Base-by-base conservation (phyloP, 2,888 invertebrate species). In the Lithosia quadra region DNA sequence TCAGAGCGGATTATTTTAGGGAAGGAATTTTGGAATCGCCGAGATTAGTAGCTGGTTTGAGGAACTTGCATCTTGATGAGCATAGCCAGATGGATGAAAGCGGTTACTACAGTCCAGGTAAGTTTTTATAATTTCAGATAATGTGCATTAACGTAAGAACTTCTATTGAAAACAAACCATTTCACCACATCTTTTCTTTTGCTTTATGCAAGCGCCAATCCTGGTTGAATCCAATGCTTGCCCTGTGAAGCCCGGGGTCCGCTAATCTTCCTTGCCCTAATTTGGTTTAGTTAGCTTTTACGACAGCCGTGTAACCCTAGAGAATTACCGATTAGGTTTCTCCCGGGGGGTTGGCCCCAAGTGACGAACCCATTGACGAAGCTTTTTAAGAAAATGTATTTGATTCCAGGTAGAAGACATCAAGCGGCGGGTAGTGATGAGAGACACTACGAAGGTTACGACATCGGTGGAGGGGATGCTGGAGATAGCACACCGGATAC, bases 41-140 rank as follows among this genome's bases (percentile, higher is more conserved):
- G 0, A 92, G 89, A 68, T 70, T 94, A 66, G 93, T 93, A 7
- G 91, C 92, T 13, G 93, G 94, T 1, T 71, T 95, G 68, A 90
- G 94, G 81, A 93, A 93, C 63, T 67, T 95, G 59, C 94, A 94
- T 81, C 80, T 95, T 78, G 95, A 95, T 78, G 95, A 95, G 56
- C 90, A 88, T 60, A 94, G 92, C 72, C 94, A 94, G 82, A 95
- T 95, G 95, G 95, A 95, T 74, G 95, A 95, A 77, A 95, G 95
- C 73, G 95, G 95, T 33, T 95, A 95, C 77, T 95, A 95, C 61
- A 95, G 95, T 80, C 95, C 95, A 74, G 94, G 94, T 92, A 64
- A 83, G 63, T 59, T 15, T 15, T 24, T 13, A 9, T 59, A 36
- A 0, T 1, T 21, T 8, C 7, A 13, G 36, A 36, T 34, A 0